Evolutionary conservation across 2,113 vertebrate genomes (phyloP), one percentile per base, ranked within the genome.

Genomic region (Manacus vitellinus): DNA sequence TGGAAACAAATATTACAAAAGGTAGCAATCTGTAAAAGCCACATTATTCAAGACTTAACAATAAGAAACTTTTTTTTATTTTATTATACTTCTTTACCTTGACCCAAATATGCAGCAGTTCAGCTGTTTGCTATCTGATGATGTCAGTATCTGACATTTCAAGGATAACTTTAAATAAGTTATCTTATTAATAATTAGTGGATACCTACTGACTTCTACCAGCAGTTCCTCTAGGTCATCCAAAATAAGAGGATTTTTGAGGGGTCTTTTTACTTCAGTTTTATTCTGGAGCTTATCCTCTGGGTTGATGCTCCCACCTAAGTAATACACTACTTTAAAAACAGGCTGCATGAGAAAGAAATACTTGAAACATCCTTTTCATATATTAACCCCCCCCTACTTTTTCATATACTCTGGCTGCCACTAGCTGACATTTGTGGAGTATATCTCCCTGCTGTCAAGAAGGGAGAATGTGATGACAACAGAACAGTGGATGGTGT

Each of bases 281-380:
- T 73, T 91, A n/a, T 82, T 72, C 33, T 72, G 10, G 4, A 75
- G 4, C 16, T 49, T 59, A 39, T 56, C 16, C 24, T 67, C 51
- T 58, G 17, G 7, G 3, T 27, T 20, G 22, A 28, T 41, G 4
- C 46, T 91, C 14, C 43, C 15, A 39, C 21, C 5, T 51, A 56
- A 51, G 15, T 37, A 88, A 75, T 31, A 6, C 1, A 49, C 14
- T 17, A n/a, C 8, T 79, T 55, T 23, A 24, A 41, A 81, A 78
- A 25, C 2, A 68, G 2, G 13, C 5, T n/a, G 4, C 13, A 30
- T 5, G 19, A 4, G 8, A 6, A 1, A 47, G 4, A 83, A 67
- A 52, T 37, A 59, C 6, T 56, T 33, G 21, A 80, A 89, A 31
- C 2, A 12, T 47, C 9, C 2, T 86, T 49, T 43, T 73, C 8